A percentile compares a stretch with the other conserved stretches of the same genome.
These are phyloP conservation scores for Iguana delicatissima DNA, from an alignment of 2,797 vertebrate genomes.

Conservation along the genomic window DNA sequence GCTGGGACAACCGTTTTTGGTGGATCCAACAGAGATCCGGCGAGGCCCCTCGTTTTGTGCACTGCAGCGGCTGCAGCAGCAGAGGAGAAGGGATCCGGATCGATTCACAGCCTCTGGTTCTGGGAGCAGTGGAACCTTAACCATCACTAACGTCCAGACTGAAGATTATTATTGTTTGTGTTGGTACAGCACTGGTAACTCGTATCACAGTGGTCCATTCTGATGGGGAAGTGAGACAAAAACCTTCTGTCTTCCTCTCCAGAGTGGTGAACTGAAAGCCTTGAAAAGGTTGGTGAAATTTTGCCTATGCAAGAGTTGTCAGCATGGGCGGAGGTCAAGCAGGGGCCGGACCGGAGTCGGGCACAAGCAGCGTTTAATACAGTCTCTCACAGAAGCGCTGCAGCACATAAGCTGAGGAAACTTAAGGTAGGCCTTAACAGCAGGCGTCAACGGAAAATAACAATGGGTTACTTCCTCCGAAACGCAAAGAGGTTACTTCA, in stretches of 20 bases:
- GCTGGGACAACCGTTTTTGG: rapidly evolving
- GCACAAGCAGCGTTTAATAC: no score
- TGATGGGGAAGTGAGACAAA: slow-evolving; percentile 28
- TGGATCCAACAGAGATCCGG: not conserved
- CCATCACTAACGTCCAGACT: not conserved
- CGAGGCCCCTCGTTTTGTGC: not conserved
- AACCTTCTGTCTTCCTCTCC: not conserved
- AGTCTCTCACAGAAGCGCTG: no score
- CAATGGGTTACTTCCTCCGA: no score
- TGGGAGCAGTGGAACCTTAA: not conserved
- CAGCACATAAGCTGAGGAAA: no score
- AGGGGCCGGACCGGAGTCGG: no score
- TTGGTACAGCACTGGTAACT: not conserved
- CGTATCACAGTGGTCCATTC: not conserved
- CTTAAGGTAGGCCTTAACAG: no score
- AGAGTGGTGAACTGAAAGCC: not conserved
- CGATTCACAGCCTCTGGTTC: not conserved
- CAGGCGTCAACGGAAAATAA: no score
- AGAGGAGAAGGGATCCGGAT: not conserved
- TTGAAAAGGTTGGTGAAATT: no score
- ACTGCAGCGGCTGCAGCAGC: rapidly evolving
- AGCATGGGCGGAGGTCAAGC: no score
- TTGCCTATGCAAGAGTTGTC: no score
- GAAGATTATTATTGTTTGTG: not conserved
- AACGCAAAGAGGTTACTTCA: no score